Conservation (phyloP, 2,797 vertebrate genomes). For the Cryptoblepharus egeriae region DNA sequence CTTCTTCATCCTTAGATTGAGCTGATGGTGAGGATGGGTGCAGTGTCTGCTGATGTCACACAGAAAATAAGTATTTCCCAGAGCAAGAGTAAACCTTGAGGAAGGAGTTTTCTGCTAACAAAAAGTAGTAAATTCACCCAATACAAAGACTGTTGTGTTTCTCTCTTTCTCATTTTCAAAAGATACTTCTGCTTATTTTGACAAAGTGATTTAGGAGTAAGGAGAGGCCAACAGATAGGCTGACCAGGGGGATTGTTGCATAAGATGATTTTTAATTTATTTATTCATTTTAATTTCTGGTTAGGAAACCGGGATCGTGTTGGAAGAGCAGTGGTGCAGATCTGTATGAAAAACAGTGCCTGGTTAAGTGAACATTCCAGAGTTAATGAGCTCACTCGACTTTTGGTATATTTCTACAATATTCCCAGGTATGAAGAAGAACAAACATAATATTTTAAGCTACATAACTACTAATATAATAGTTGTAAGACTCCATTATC, state of each 20-base stretch:
- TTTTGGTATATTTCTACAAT: conserved; percentile 82
- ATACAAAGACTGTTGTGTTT: not conserved
- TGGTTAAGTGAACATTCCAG: conserved; percentile 78
- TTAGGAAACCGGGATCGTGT: conserved; percentile 85
- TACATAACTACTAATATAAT: not conserved
- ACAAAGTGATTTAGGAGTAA: not conserved
- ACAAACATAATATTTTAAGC: not conserved
- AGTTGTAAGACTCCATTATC: not conserved
- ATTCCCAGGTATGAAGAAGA: conserved; percentile 81
- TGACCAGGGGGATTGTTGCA: not conserved
- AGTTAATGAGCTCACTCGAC: conserved; percentile 75
- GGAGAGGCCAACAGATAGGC: too few species aligned
- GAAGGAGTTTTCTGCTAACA: not conserved
- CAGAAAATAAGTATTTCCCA: not conserved
- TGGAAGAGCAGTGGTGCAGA: conserved; percentile 83
- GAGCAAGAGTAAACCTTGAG: not conserved
- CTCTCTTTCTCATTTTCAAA: not conserved
- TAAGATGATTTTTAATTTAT: not conserved
- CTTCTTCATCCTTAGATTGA: not conserved
- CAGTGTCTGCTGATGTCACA: not conserved
- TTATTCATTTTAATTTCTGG: conserved; percentile 2
- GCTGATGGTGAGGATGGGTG: not conserved
- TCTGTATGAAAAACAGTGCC: conserved; percentile 78
- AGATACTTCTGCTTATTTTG: not conserved
- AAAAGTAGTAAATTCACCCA: not conserved